These are phyloP conservation scores for Gnathonemus longibarbis DNA, from an alignment of 2,113 vertebrate genomes.

Conservation along the genomic window DNA sequence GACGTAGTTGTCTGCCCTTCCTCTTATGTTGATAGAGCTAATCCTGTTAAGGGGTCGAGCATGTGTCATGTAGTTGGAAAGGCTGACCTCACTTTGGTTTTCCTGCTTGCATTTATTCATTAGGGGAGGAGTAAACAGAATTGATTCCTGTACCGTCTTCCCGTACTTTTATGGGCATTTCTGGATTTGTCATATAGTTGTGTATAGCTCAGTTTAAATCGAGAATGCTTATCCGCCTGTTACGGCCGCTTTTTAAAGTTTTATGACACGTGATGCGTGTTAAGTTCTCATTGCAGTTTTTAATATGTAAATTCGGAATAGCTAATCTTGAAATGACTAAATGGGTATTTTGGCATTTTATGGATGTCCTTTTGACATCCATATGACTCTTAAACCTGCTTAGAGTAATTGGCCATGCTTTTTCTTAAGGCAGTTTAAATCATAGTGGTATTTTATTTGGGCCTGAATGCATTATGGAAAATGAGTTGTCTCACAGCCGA, in stretches of 20 bases:
- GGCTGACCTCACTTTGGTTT: not conserved
- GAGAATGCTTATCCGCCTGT: not conserved
- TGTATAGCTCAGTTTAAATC: not conserved
- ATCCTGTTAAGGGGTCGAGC: not conserved
- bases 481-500: not conserved
- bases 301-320: not conserved
- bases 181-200: not conserved
- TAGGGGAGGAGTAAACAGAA: not conserved
- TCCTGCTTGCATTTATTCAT: not conserved
- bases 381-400: not conserved
- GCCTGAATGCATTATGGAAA: not conserved
- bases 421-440: not conserved
- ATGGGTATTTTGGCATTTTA: not conserved
- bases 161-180: not conserved
- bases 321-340: not conserved
- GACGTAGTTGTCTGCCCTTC: not conserved
- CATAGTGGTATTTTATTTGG: not conserved
- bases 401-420: not conserved
- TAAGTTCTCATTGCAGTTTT: not conserved
- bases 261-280: not conserved
- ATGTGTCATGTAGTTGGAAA: not conserved
- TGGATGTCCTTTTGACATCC: not conserved
- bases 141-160: not conserved
- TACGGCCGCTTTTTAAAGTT: not conserved
- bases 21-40: not conserved